These are phyloP conservation scores for Heteromyza rotundicornis DNA, from an alignment of 2,888 invertebrate species.

Conservation along the genomic window DNA sequence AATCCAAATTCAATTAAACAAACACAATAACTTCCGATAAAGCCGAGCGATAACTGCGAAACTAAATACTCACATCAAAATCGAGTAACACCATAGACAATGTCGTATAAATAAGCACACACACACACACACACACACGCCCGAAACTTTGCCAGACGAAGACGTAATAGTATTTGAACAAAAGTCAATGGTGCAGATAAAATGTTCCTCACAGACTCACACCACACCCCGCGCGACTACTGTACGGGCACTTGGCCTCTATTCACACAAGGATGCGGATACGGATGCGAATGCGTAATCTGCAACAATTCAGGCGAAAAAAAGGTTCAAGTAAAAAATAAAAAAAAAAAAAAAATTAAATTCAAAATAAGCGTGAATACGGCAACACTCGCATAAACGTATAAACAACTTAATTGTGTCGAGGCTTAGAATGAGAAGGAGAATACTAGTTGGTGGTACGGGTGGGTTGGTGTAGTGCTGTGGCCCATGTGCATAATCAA, in stretches of 20 bases:
- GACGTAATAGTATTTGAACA: slow-evolving; percentile 28
- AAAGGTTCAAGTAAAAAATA: slow-evolving; percentile 44
- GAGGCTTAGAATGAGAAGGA: slow-evolving; percentile 36
- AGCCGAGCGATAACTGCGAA: slow-evolving; percentile 55
- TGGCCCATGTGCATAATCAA: slow-evolving; percentile 44
- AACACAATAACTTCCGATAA: slow-evolving; percentile 61
- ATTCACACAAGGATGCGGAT: slow-evolving; percentile 14
- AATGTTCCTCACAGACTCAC: slow-evolving; percentile 33
- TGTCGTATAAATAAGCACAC: neutral
- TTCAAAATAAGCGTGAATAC: slow-evolving; percentile 32
- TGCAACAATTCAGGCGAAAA: slow-evolving; percentile 52
- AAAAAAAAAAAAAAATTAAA: slow-evolving; percentile 31
- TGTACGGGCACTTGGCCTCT: slow-evolving; percentile 17
- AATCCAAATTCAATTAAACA: slow-evolving; percentile 62
- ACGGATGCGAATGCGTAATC: slow-evolving; percentile 45
- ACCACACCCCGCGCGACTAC: slow-evolving; percentile 25
- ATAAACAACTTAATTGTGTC: slow-evolving; percentile 53
- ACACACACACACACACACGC: neutral
- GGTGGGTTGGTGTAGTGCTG: slow-evolving; percentile 12
- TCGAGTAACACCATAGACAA: slow-evolving; percentile 35
- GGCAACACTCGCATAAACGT: slow-evolving; percentile 31
- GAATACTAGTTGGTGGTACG: no score
- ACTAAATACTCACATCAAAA: slow-evolving; percentile 53
- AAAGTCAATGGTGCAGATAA: slow-evolving; percentile 58
- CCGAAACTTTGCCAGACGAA: neutral